Evolutionary conservation across 2,888 invertebrate species (phyloP), one percentile per base, ranked within the genome.

Genomic region (Eulithis prunata): DNA sequence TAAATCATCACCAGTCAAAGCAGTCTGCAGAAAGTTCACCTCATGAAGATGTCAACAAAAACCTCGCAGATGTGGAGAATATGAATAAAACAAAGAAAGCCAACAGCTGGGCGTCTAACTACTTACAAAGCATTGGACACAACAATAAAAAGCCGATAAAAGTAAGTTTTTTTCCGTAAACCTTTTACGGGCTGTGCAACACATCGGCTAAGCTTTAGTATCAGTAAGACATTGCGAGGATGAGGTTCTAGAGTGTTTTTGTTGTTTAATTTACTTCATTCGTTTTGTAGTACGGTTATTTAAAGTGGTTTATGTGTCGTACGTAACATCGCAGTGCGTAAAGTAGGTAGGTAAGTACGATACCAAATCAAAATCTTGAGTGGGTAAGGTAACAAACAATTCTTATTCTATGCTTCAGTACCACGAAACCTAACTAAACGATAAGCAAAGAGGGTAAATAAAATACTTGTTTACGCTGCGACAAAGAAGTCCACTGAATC

Each of bases 71-170:
- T 55, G 38, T 53, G 11, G 53, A 62, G 13, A 53, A 62, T 54
- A 10, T 38, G 49, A 60, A 69, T 14, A 69, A 64, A 53, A 56
- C 55, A 45, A 69, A 66, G 57, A 68, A 70, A 62, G 55, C 54
- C 2, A 46, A 47, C 53, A 74, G 70, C 54, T 70, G 69, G 71
- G 70, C 71, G 7, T 63, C 69, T 12, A 66, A 46, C 58, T 71
- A 66, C 52, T 32, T 70, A 32, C 66, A 70, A 47, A 67, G 65
- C 58, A 70, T 70, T 52, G 66, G 71, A 53, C 68, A 70, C 43
- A 61, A 66, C 59, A 62, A 46, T 58, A 51, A 52, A 38, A 68
- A 54, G n/a, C 65, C 69, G 47, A 56, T 64, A 53, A 66, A 71
- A 65, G 72, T 73, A 70, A 68, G 71, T 57, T 57, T 53, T 56